These are phyloP conservation scores for Propithecus deckenii DNA, from an alignment of 2,797 vertebrate genomes.

Conservation along the genomic window DNA sequence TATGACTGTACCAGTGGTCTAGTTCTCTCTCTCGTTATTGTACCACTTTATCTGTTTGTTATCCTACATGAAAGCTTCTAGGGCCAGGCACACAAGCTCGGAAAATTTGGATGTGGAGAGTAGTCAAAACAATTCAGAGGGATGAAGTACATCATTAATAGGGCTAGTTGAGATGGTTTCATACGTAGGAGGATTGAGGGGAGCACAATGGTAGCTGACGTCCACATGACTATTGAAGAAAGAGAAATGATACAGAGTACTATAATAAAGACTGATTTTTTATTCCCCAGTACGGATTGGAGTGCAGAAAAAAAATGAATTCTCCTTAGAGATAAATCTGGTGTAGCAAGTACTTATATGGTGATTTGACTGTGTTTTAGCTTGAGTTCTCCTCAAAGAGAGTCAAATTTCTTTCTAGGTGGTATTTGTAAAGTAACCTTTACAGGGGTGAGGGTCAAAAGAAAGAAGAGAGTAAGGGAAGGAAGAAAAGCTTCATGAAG, in stretches of 20 bases:
- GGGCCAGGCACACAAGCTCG: background rate
- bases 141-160: background rate
- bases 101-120: background rate
- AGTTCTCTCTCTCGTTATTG: background rate
- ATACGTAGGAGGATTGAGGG: background rate
- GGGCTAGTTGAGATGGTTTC: background rate
- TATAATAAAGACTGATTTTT: background rate
- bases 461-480: background rate
- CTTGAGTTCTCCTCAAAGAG: background rate
- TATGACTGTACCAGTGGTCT: background rate
- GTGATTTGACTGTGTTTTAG: background rate
- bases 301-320: background rate
- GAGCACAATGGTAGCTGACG: background rate
- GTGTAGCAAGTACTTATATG: background rate
- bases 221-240: background rate
- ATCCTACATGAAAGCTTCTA: background rate
- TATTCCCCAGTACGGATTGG: background rate
- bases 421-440: background rate
- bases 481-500: background rate
- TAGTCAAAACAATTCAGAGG: background rate
- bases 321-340: background rate
- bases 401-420: background rate
- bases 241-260: background rate
- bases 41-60: background rate
- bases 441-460: background rate